These are phyloP conservation scores for Nettapus auritus DNA, from an alignment of 2,113 vertebrate genomes.

Conservation along the genomic window DNA sequence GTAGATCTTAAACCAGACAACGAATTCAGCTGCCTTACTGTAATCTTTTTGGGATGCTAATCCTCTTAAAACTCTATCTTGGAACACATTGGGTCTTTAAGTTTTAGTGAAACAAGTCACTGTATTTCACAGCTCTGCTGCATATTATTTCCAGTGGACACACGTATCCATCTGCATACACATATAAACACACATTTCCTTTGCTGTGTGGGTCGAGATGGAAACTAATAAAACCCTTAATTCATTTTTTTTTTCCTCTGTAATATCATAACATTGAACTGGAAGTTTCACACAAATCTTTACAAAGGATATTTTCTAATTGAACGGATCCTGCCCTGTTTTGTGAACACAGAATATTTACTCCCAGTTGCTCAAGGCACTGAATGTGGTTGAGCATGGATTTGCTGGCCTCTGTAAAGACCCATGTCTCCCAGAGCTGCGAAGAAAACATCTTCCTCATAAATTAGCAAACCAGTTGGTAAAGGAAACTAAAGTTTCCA, in stretches of 20 bases:
- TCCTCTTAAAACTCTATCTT: neutral
- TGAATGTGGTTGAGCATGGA: neutral
- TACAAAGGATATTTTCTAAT: neutral
- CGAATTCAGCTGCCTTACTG: neutral
- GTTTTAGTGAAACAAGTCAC: neutral
- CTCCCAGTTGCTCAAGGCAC: neutral
- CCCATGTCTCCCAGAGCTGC: neutral
- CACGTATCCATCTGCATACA: neutral
- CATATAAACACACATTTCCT: neutral
- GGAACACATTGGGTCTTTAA: neutral
- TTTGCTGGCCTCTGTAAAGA: neutral
- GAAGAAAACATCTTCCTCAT: neutral
- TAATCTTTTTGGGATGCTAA: neutral
- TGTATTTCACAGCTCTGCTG: neutral
- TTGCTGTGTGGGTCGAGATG: neutral
- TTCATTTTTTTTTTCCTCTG: neutral
- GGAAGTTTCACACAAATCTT: neutral
- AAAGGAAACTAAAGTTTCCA: neutral
- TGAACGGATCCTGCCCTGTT: neutral
- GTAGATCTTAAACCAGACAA: neutral
- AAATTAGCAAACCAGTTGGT: neutral
- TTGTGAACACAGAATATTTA: neutral
- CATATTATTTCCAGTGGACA: neutral
- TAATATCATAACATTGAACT: neutral
- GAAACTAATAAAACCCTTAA: neutral